Evolutionary conservation across 1,140 invertebrate species (phyloP).

Genomic region (Cylas formicarius): DNA sequence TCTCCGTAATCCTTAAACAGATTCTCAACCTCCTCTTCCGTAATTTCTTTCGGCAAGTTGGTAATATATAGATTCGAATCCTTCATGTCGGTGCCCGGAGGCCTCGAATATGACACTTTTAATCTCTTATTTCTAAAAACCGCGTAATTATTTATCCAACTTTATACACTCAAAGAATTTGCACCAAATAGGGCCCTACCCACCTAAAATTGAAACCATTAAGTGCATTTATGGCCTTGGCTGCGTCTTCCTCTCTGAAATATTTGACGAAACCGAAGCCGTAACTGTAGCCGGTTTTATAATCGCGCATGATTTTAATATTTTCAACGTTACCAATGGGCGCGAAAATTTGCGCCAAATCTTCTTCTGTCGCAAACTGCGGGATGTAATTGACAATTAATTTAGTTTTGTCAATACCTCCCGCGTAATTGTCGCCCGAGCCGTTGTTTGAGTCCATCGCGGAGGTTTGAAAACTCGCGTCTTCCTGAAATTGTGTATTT

Average conservation of each 20-base stretch:
- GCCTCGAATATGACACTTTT: constrained; percentile 84
- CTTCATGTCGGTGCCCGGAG: constrained; percentile 86
- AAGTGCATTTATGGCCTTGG: constrained; percentile 74
- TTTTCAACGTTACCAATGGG: constrained; percentile 81
- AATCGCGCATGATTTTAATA: constrained; percentile 87
- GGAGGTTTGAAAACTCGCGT: constrained; percentile 5
- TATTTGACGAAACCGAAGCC: constrained; percentile 96
- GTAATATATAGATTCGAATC: constrained; percentile 92
- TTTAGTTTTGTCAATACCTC: constrained; percentile 56
- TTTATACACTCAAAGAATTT: background rate
- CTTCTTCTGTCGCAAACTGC: constrained; percentile 85
- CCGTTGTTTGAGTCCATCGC: constrained; percentile 26
- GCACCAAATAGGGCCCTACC: constrained; percentile 2
- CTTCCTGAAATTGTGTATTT: constrained; percentile 5
- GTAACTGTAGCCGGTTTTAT: constrained; percentile 87
- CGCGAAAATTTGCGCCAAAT: constrained; percentile 81
- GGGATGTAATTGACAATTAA: constrained; percentile 94
- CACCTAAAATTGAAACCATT: constrained; percentile 62
- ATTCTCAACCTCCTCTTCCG: constrained; percentile 71
- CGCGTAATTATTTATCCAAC: constrained; percentile 4
- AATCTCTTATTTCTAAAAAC: constrained; percentile 44
- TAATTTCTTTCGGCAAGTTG: constrained; percentile 80
- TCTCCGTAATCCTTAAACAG: constrained; percentile 80
- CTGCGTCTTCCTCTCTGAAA: constrained; percentile 73
- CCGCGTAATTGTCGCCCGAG: constrained; percentile 26